Conservation (phyloP, 1,140 invertebrate species). For the Physella acuta region DNA sequence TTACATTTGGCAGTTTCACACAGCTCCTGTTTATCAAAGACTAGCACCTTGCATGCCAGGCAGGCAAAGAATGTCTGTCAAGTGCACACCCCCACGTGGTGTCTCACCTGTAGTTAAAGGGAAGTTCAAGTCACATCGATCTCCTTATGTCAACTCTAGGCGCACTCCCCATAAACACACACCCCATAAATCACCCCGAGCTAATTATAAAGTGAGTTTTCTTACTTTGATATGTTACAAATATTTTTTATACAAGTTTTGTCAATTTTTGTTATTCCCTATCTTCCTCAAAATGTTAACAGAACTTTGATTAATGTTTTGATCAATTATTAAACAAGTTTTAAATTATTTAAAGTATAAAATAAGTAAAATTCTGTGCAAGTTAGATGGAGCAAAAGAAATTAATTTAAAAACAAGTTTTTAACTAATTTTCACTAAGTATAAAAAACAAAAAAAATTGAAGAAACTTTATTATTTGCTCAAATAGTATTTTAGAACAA, state of each 20-base stretch:
- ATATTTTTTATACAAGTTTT: too few species aligned
- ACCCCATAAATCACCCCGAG: neutral
- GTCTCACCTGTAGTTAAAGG: neutral
- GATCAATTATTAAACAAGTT: too few species aligned
- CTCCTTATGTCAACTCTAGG: neutral
- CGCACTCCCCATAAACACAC: neutral
- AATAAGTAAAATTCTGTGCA: too few species aligned
- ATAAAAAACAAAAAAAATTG: too few species aligned
- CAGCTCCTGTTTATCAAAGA: slow-evolving; percentile 39
- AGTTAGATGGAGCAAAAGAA: too few species aligned
- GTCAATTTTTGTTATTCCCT: neutral
- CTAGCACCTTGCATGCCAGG: slow-evolving; percentile 46
- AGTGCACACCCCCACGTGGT: slow-evolving; percentile 7
- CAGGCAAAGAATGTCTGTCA: slow-evolving; percentile 13
- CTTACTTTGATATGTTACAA: too few species aligned
- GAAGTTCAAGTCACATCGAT: neutral
- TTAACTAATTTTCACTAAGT: too few species aligned
- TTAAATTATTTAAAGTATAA: too few species aligned
- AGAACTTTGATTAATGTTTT: too few species aligned
- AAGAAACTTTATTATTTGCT: neutral
- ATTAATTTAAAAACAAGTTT: too few species aligned
- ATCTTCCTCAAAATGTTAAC: neutral
- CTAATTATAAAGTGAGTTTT: neutral
- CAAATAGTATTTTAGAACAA: neutral
- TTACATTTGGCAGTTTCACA: slow-evolving; percentile 32